A percentile compares a stretch with the other conserved stretches of the same genome.
Conservation (phyloP, 2,888 invertebrate genomes). For the Lochmaea crataegi region DNA sequence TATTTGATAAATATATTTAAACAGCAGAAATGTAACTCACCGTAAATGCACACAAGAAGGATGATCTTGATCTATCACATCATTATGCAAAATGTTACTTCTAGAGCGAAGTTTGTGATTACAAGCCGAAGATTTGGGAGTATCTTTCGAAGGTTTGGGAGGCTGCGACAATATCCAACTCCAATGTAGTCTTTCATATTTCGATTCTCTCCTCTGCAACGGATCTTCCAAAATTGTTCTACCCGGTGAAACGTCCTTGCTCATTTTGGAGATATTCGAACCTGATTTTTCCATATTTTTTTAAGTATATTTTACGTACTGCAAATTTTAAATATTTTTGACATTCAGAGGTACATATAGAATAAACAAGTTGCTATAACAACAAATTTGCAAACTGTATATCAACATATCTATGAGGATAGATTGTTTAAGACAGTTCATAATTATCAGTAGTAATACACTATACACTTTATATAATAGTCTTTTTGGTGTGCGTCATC, state of each 20-base stretch:
- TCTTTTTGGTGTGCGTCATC: too few species aligned
- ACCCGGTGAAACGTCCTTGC: neutral
- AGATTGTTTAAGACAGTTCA: too few species aligned
- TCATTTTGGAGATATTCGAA: slow-evolving; percentile 9
- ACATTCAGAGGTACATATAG: neutral
- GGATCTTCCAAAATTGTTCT: neutral
- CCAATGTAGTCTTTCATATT: neutral
- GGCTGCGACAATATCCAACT: neutral
- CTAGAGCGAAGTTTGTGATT: neutral
- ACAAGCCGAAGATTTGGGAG: neutral
- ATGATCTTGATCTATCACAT: slow-evolving; percentile 3
- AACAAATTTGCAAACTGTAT: neutral
- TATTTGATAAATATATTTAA: too few species aligned
- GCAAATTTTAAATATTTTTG: neutral
- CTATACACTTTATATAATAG: too few species aligned
- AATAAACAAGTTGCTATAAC: neutral
- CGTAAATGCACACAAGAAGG: neutral
- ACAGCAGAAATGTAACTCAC: neutral
- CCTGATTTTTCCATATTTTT: neutral
- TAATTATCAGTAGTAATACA: too few species aligned
- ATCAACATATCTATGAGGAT: too few species aligned
- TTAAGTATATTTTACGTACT: neutral
- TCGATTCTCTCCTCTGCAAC: neutral
- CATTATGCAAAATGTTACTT: slow-evolving; percentile 1
- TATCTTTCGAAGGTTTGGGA: neutral